Percentiles rank a stretch among this genome's conserved stretches.
These are phyloP conservation scores for Mycetomoellerius zeteki DNA, from an alignment of 1,140 invertebrate genomes.

Conservation along the genomic window DNA sequence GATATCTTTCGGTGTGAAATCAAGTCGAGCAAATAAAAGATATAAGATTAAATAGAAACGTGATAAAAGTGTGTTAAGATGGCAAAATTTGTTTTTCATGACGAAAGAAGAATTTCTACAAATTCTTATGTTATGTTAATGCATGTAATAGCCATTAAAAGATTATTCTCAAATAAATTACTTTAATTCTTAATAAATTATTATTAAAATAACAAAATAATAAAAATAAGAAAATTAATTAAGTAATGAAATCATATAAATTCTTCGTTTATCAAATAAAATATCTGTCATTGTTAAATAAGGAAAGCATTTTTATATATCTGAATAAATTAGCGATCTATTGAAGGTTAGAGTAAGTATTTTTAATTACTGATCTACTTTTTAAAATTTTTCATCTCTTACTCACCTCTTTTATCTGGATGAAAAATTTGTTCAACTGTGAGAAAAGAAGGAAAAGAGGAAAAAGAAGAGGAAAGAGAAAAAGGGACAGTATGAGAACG, in stretches of 20 bases:
- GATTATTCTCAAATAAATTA: background rate
- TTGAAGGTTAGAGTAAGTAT: background rate
- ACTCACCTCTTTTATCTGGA: conserved; percentile 28
- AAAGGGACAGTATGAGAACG: conserved; percentile 56
- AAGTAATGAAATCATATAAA: background rate
- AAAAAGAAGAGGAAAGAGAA: background rate
- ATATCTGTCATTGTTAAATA: background rate
- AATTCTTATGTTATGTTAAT: background rate
- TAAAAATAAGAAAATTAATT: background rate
- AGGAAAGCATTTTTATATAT: conserved; percentile 3
- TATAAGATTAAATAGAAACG: conserved; percentile 26
- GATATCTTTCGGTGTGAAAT: background rate
- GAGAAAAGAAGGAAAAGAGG: conserved; percentile 18
- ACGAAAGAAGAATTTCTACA: background rate
- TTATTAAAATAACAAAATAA: background rate
- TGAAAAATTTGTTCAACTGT: conserved; percentile 2
- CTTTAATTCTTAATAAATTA: too few relatives aligned
- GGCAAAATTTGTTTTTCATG: background rate
- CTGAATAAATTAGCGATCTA: conserved; percentile 19
- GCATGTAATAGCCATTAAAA: background rate
- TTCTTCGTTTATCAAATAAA: background rate
- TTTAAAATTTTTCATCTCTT: background rate
- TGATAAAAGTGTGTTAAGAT: background rate
- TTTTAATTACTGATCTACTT: conserved; percentile 1
- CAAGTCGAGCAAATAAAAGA: background rate